Percentiles rank a stretch among this genome's conserved stretches.
Conservation (phyloP, 2,797 vertebrate species). For the Periparus ater region DNA sequence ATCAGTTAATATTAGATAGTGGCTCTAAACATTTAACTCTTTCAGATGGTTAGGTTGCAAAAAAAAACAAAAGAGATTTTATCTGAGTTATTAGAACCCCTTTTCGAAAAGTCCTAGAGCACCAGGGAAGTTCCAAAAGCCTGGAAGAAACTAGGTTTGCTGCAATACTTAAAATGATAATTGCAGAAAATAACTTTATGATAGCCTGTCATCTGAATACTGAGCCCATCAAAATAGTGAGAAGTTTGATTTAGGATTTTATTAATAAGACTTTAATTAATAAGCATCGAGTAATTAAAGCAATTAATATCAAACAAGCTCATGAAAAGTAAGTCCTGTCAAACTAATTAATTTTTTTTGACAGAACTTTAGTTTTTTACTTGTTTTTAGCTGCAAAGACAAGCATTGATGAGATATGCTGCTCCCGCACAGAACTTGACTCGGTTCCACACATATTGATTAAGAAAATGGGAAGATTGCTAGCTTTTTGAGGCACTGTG, state of each 20-base stretch:
- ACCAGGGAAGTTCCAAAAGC: not conserved
- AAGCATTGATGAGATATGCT: not conserved
- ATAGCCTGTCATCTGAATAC: slow-evolving; percentile 34
- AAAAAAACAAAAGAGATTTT: not conserved
- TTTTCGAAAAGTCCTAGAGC: not conserved
- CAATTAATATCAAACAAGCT: slow-evolving; percentile 61
- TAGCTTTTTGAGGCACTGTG: not conserved
- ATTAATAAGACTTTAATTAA: slow-evolving; percentile 57
- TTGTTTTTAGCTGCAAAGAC: slow-evolving; percentile 35
- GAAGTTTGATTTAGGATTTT: slow-evolving; percentile 36
- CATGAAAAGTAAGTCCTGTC: slow-evolving; percentile 55
- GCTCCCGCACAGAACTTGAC: not conserved
- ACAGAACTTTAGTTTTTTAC: slow-evolving; percentile 19
- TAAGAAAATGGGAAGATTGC: not conserved
- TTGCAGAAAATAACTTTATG: slow-evolving; percentile 27
- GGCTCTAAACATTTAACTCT: not conserved
- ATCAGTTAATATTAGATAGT: not conserved
- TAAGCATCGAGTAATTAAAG: slow-evolving; percentile 61
- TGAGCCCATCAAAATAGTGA: slow-evolving; percentile 35
- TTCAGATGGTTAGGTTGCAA: not conserved
- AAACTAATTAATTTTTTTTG: slow-evolving; percentile 44
- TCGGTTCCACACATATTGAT: not conserved
- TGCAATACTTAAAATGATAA: slow-evolving; percentile 9
- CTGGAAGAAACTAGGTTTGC: not conserved
- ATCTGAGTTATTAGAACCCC: not conserved